A percentile compares a stretch with the other conserved stretches of the same genome.
These are phyloP conservation scores for Eubasilissa splendida DNA, from an alignment of 2,888 invertebrate genomes.

Conservation along the genomic window DNA sequence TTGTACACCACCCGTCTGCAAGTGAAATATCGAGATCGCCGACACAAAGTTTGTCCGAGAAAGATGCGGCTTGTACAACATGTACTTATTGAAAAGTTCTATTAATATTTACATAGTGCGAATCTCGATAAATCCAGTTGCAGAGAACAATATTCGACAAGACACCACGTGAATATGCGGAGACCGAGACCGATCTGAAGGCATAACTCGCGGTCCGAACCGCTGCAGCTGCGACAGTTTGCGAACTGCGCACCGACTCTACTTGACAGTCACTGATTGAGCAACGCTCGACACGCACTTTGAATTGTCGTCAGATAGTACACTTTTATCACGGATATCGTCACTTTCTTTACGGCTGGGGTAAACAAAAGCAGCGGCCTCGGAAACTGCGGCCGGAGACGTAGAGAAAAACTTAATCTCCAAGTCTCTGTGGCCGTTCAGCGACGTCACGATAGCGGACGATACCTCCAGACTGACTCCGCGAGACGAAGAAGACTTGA, in stretches of 20 bases:
- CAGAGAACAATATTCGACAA: constrained; percentile 6
- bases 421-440: constrained; percentile 83
- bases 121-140: constrained; percentile 9
- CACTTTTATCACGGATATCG: constrained; percentile 39
- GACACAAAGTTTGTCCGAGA: neutral
- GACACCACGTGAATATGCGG: constrained; percentile 14
- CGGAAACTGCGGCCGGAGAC: constrained; percentile 69
- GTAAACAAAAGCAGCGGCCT: constrained; percentile 68
- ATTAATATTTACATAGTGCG: neutral
- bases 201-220: constrained; percentile 13
- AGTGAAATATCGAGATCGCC: constrained; percentile 15
- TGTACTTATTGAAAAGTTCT: neutral
- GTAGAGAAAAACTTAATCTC: constrained; percentile 85
- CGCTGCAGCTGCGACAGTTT: neutral
- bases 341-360: constrained; percentile 66
- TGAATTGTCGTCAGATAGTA: constrained; percentile 17
- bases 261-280: constrained; percentile 48
- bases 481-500: constrained; percentile 60
- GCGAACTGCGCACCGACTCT: constrained; percentile 3
- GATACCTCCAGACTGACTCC: constrained; percentile 78
- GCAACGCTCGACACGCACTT: constrained; percentile 38
- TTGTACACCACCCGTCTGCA: constrained; percentile 22
- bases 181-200: neutral
- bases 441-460: constrained; percentile 84
- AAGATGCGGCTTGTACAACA: constrained; percentile 7